These are phyloP conservation scores for Eueremaeus valkanovi DNA, from an alignment of 2,888 invertebrate species.

Conservation along the genomic window DNA sequence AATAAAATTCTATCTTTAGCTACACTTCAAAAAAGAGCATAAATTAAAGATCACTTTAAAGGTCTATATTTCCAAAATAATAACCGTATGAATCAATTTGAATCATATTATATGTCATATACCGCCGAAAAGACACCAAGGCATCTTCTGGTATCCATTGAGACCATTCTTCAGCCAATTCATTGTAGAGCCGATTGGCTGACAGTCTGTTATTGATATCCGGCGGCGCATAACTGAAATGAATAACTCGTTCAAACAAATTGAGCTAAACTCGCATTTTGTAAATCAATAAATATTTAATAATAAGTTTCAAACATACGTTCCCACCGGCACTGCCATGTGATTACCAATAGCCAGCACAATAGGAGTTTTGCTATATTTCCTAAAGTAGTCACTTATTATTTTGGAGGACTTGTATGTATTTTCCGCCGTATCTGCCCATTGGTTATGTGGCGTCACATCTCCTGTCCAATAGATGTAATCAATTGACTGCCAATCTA, in stretches of 20 bases:
- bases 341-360: slow-evolving; percentile 63
- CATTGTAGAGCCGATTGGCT: slow-evolving; percentile 64
- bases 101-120: slow-evolving; percentile 21
- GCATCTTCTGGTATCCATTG: slow-evolving; percentile 65
- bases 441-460: slow-evolving; percentile 55
- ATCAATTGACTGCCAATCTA: slow-evolving; percentile 53
- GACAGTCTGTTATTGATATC: slow-evolving; percentile 50
- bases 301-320: background rate
- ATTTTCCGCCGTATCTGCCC: slow-evolving; percentile 42
- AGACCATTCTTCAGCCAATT: slow-evolving; percentile 66
- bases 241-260: background rate
- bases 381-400: slow-evolving; percentile 40
- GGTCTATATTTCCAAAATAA: background rate
- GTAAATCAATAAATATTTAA: background rate
- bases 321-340: slow-evolving; percentile 52
- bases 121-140: slow-evolving; percentile 57
- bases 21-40: too few relatives aligned
- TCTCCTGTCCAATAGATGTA: slow-evolving; percentile 55
- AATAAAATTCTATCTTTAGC: too few relatives aligned
- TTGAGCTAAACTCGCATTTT: background rate
- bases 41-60: too few relatives aligned
- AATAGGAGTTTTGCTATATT: slow-evolving; percentile 40
- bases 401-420: slow-evolving; percentile 37
- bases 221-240: slow-evolving; percentile 54
- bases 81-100: too few relatives aligned